These are phyloP conservation scores for Exocentrus adspersus DNA, from an alignment of 2,888 invertebrate genomes.

Conservation along the genomic window DNA sequence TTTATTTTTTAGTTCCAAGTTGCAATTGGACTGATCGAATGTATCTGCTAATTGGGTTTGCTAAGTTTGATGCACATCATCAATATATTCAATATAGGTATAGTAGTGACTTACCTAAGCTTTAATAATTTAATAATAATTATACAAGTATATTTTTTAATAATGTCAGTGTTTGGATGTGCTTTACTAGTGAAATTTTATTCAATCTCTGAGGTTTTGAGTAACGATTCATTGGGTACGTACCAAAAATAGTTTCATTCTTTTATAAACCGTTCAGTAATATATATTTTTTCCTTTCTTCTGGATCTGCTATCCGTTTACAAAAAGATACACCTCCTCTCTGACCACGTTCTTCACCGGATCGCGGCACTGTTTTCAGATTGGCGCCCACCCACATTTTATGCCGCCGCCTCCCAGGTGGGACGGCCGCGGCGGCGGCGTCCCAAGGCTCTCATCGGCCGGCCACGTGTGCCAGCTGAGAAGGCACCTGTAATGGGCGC, in stretches of 20 bases:
- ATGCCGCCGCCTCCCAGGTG: constrained; percentile 50
- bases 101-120: too few species aligned
- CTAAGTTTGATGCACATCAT: too few species aligned
- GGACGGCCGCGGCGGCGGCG: constrained; percentile 44
- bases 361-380: constrained; percentile 50
- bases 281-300: too few species aligned
- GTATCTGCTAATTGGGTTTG: constrained; percentile 55
- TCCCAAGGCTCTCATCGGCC: constrained; percentile 58
- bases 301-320: not conserved
- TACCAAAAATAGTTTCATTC: too few species aligned
- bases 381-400: constrained; percentile 56
- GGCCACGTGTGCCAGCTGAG: constrained; percentile 58
- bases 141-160: too few species aligned
- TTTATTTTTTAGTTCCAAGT: constrained; percentile 60
- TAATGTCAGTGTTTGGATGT: too few species aligned
- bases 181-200: too few species aligned
- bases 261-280: too few species aligned
- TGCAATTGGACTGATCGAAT: constrained; percentile 59
- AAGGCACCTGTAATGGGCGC: constrained; percentile 56
- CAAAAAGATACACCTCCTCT: not conserved
- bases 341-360: not conserved
- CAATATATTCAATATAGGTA: too few species aligned
- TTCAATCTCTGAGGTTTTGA: too few species aligned
- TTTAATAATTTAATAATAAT: too few species aligned
- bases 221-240: too few species aligned